A percentile compares a stretch with the other conserved stretches of the same genome.
Evolutionary conservation across 2,888 invertebrate genomes (phyloP).

Genomic region (Dinocampus coccinellae): DNA sequence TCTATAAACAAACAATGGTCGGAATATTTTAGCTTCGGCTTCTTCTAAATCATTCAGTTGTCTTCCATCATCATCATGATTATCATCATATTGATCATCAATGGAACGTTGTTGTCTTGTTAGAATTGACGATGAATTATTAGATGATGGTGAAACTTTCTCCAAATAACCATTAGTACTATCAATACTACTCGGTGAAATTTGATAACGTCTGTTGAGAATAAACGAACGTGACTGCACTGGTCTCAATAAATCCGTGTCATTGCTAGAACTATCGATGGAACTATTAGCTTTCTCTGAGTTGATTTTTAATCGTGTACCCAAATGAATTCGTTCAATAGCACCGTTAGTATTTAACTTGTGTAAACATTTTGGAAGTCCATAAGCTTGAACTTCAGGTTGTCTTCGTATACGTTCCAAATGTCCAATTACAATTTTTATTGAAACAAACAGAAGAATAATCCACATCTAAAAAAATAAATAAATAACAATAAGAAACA

Average conservation of each 20-base stretch:
- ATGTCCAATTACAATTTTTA: background rate
- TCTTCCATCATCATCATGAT: background rate
- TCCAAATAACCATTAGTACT: background rate
- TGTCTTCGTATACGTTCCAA: conserved; percentile 3
- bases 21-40: conserved; percentile 60
- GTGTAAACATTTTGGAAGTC: conserved; percentile 46
- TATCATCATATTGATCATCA: background rate
- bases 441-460: background rate
- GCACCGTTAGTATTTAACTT: conserved; percentile 39
- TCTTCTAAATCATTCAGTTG: conserved; percentile 49
- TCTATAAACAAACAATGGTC: conserved; percentile 62
- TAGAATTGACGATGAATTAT: conserved; percentile 20
- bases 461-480: background rate
- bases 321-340: conserved; percentile 43
- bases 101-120: conserved; percentile 16
- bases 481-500: background rate
- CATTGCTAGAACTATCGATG: background rate
- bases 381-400: conserved; percentile 51
- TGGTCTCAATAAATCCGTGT: background rate
- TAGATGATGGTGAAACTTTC: background rate
- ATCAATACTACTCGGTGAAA: too few species aligned
- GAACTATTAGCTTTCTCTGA: conserved; percentile 16
- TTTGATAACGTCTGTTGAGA: background rate
- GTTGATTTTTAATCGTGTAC: background rate
- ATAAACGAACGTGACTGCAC: background rate